Conservation (phyloP, 2,113 vertebrate genomes). For the Chrysemys picta region DNA sequence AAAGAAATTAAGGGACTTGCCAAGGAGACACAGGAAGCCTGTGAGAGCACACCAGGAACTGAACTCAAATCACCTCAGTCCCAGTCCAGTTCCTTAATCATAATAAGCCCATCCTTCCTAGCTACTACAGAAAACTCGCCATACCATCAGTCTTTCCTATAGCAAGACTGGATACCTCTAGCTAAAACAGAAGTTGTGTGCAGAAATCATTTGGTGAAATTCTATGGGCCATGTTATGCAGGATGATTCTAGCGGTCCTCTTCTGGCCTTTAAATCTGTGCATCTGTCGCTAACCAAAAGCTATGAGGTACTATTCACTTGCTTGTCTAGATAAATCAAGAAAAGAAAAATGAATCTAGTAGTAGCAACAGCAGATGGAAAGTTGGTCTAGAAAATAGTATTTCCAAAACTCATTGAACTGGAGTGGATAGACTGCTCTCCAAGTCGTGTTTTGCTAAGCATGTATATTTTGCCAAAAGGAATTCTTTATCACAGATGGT, state of each 20-base stretch:
- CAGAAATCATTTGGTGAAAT: accelerated
- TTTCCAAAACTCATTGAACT: background rate
- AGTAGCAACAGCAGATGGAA: background rate
- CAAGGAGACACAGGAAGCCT: background rate
- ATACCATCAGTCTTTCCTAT: background rate
- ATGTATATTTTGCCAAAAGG: background rate
- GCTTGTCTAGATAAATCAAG: background rate
- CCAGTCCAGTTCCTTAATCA: background rate
- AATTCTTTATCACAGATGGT: background rate
- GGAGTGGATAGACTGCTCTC: background rate
- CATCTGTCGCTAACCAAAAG: background rate
- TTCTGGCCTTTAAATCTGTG: background rate
- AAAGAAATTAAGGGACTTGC: accelerated
- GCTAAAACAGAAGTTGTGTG: accelerated
- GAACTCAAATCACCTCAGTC: background rate
- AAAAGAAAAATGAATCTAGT: background rate
- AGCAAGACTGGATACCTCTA: accelerated
- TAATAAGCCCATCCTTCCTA: background rate
- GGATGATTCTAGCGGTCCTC: accelerated
- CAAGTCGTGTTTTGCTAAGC: background rate
- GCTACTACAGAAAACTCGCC: background rate
- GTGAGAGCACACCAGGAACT: accelerated
- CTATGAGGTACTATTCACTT: accelerated
- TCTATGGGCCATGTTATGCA: accelerated
- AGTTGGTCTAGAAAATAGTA: background rate